Conservation (phyloP, 2,888 invertebrate genomes). For the Protophormia terraenovae region DNA sequence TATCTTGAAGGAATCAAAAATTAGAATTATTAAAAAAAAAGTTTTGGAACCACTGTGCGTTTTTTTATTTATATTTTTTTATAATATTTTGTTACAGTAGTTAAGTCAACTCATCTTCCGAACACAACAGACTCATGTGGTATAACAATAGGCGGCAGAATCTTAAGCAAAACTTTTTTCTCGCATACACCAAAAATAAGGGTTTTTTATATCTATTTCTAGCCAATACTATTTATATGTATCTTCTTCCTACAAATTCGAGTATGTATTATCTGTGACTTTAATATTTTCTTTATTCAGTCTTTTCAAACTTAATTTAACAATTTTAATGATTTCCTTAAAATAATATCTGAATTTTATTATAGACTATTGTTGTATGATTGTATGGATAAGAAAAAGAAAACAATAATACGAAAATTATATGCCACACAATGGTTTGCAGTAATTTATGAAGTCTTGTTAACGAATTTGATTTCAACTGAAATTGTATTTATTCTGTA, state of each 20-base stretch:
- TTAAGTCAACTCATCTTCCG: slow-evolving; percentile 3
- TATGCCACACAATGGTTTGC: slow-evolving; percentile 23
- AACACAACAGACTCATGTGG: neutral
- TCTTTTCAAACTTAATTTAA: slow-evolving; percentile 8
- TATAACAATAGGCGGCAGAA: neutral
- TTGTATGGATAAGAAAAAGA: neutral
- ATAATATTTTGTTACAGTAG: neutral
- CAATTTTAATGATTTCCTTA: slow-evolving; percentile 39
- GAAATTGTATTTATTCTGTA: neutral
- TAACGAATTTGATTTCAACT: neutral
- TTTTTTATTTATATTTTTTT: neutral
- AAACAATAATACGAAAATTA: neutral
- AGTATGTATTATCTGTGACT: neutral
- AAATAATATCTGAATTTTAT: slow-evolving; percentile 17
- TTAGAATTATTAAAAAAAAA: too few relatives aligned
- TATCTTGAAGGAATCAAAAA: too few relatives aligned
- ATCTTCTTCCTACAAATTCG: neutral
- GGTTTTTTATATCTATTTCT: neutral
- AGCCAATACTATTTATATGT: neutral
- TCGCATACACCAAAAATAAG: neutral
- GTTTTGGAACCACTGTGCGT: too few relatives aligned
- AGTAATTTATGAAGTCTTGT: neutral
- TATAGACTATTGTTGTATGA: neutral
- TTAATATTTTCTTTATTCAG: neutral
- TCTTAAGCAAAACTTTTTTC: neutral